These are phyloP conservation scores for Sus scrofa DNA, from an alignment of 2,113 vertebrate genomes.

Conservation along the genomic window T2T-Sscrofa CM000822.6:64236501-64237000, in stretches of 20 bases:
- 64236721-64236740: neutral
- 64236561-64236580: neutral
- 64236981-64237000: neutral
- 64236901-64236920: neutral
- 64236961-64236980: neutral
- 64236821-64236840: neutral
- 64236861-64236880: neutral
- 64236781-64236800: neutral
- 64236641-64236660: neutral
- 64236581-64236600: neutral
- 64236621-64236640: neutral
- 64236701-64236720: neutral
- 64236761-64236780: neutral
- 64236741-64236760: neutral
- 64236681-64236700: neutral
- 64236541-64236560: neutral
- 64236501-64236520: neutral
- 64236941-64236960: neutral
- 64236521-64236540: neutral
- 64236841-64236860: neutral
- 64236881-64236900: neutral
- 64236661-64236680: neutral
- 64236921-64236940: neutral
- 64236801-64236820: neutral
- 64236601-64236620: neutral